These are phyloP conservation scores for Oscheius sp. DNA, from an alignment of 2,888 invertebrate genomes.

Conservation along the genomic window DNA sequence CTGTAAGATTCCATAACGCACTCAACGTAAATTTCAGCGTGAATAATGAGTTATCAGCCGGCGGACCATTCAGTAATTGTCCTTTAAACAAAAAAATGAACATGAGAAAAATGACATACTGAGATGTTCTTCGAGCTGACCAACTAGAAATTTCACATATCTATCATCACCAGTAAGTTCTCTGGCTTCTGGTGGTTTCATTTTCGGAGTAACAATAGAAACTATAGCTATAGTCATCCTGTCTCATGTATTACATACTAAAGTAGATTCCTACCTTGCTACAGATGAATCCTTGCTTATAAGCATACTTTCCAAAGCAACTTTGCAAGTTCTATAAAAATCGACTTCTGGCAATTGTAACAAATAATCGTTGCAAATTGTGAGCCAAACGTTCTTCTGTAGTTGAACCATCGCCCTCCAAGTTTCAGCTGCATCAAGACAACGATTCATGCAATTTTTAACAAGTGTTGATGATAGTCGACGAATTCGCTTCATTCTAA, in stretches of 20 bases:
- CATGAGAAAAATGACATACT: conserved; percentile 8
- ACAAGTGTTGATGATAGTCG: conserved; percentile 42
- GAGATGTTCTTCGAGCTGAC: conserved; percentile 43
- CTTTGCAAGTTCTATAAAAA: conserved; percentile 78
- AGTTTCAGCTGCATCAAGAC: conserved; percentile 53
- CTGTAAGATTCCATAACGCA: conserved; percentile 82
- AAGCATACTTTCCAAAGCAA: conserved; percentile 79
- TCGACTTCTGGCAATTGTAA: conserved; percentile 77
- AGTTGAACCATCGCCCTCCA: conserved; percentile 50
- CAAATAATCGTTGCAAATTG: conserved; percentile 81
- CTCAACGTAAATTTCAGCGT: conserved; percentile 82
- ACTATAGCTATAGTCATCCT: conserved; percentile 84
- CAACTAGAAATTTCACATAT: conserved; percentile 73
- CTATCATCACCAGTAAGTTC: conserved; percentile 77
- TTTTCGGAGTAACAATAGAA: conserved; percentile 78
- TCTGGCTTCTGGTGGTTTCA: conserved; percentile 79
- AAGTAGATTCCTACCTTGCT: conserved; percentile 34
- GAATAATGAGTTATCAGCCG: conserved; percentile 74
- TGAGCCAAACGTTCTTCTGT: conserved; percentile 74
- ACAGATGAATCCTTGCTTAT: conserved; percentile 52
- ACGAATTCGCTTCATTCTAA: conserved; percentile 54
- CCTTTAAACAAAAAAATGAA: not conserved
- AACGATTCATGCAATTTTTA: conserved; percentile 50
- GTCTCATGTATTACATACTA: conserved; percentile 69
- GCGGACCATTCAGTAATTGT: conserved; percentile 1